Conservation (phyloP, 2,113 vertebrate genomes). For the Festucalex cinctus region DNA sequence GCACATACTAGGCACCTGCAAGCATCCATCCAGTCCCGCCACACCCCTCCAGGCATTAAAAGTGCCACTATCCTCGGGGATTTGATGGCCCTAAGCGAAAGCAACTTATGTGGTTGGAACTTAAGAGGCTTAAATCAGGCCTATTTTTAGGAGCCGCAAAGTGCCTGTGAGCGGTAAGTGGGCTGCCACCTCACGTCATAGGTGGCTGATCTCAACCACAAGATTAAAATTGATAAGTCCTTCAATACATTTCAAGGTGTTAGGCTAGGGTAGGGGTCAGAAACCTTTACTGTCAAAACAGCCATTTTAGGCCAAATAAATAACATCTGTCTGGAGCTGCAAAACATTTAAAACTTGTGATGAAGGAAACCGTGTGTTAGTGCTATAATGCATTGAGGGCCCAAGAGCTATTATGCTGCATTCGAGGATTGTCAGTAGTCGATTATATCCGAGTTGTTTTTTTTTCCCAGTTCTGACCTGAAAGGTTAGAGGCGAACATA, state of each 20-base stretch:
- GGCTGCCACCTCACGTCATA: not conserved
- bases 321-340: too few species aligned
- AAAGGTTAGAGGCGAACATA: too few species aligned
- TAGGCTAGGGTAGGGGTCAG: not conserved
- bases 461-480: too few species aligned
- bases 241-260: not conserved
- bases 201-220: too few species aligned
- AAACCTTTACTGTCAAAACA: too few species aligned
- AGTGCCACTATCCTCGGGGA: constrained; percentile 36
- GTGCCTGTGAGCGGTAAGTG: constrained; percentile 19
- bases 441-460: too few species aligned
- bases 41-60: constrained; percentile 23
- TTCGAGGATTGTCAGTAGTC: too few species aligned
- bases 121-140: constrained; percentile 65
- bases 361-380: too few species aligned
- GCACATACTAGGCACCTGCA: constrained; percentile 19
- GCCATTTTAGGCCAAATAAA: too few species aligned
- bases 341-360: too few species aligned
- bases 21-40: constrained; percentile 9
- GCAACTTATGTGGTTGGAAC: constrained; percentile 62
- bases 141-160: constrained; percentile 59
- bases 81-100: constrained; percentile 51
- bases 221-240: not conserved
- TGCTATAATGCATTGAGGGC: too few species aligned
- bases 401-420: too few species aligned